Evolutionary conservation across 1,140 invertebrate species (phyloP), one percentile per base, ranked within the genome.

Genomic region (Venustaconcha ellipsiformis): DNA sequence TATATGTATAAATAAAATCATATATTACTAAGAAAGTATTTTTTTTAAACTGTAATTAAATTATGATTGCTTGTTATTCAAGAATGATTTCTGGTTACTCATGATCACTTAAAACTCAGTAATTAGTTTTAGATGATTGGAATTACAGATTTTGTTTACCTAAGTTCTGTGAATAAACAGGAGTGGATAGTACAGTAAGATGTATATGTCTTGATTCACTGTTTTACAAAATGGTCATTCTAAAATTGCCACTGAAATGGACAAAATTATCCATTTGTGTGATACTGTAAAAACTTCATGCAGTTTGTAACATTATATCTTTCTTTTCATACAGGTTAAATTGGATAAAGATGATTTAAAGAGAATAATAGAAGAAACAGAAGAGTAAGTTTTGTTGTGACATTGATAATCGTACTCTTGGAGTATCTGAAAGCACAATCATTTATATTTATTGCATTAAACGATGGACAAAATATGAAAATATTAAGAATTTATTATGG

Each of bases 361-460:
- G 84, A 90, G 91, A 83, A 92, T 95, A 73, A 95, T 96, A 82
- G 93, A 94, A 82, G 89, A 95, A 80, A 94, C 94, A 15, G 86
- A 86, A 84, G 80, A 86, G 81, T 85, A 86, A 79, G 85, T 83
- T 18, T 20, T 67, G 63, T 37, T 26, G 48, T 14, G 6, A 60
- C 60, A 70, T 20, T 59, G 13, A 59, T 8, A 23, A 55, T 17
- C 15, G 0, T 15, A 12, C 26, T 26, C 23, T 70, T 17, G 5
- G 59, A 37, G 37, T 68, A 18, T 56, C 14, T 17, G 17, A 17
- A 18, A 18, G 55, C 30, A 55, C 55, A 17, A 8, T 55, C 18
- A 37, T 18, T 66, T 17, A 23, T 18, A 18, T 55, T 55, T 17
- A 8, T 68, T 37, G 37, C 0, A 18, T n/a, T 55, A 68, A 37